A percentile compares a stretch with the other conserved stretches of the same genome.
These are phyloP conservation scores for Apamea monoglypha DNA, from an alignment of 2,888 invertebrate genomes.

Conservation along the genomic window DNA sequence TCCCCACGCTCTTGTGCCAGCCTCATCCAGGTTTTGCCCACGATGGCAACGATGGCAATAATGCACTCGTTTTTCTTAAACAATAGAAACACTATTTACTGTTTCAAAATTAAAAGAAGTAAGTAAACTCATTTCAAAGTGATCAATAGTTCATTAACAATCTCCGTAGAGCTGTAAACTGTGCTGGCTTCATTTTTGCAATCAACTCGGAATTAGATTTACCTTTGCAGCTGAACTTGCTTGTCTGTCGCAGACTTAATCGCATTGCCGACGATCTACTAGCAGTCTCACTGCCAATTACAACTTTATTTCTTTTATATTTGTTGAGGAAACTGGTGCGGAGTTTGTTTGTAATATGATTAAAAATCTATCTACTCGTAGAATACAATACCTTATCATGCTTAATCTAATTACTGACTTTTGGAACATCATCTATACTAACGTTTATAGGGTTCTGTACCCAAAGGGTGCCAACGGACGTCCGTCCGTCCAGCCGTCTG, in stretches of 20 bases:
- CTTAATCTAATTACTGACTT: not conserved
- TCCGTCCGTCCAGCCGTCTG: not conserved
- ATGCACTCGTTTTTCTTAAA: not conserved
- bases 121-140: constrained; percentile 26
- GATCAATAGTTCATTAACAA: constrained; percentile 58
- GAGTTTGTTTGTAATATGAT: constrained; percentile 20
- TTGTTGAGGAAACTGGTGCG: constrained; percentile 14
- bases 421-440: not conserved
- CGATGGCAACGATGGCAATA: not conserved
- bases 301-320: constrained; percentile 20
- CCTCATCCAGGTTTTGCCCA: not conserved
- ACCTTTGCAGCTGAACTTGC: constrained; percentile 51
- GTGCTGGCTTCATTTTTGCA: constrained; percentile 58
- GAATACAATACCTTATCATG: not conserved
- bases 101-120: constrained; percentile 22
- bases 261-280: constrained; percentile 45
- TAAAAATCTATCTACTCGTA: not conserved
- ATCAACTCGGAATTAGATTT: constrained; percentile 56
- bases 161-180: constrained; percentile 45
- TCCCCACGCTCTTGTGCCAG: not conserved
- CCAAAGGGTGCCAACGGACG: no score
- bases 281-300: constrained; percentile 43
- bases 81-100: not conserved
- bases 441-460: not conserved
- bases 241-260: constrained; percentile 53